A percentile compares a stretch with the other conserved stretches of the same genome.
Evolutionary conservation across 2,797 vertebrate genomes (phyloP).

Genomic region (Sciurus carolinensis): DNA sequence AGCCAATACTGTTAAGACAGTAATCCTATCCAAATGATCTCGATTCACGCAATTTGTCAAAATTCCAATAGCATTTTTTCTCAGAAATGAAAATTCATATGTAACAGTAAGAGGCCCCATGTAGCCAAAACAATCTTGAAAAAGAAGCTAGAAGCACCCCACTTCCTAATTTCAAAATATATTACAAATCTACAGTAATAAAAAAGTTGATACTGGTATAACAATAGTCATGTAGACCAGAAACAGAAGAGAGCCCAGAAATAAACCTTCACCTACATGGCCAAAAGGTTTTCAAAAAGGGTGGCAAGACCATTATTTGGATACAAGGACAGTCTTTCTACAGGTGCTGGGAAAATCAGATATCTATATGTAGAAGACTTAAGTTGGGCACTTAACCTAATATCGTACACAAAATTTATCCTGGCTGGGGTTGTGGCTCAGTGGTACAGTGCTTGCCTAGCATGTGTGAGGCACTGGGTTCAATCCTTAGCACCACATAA

Average conservation of each 20-base stretch:
- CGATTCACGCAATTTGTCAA: background rate
- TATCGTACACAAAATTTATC: slow-evolving; percentile 17
- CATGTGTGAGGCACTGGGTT: too few relatives aligned
- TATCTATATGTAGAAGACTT: background rate
- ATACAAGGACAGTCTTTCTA: background rate
- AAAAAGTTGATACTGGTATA: background rate
- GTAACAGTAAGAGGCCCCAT: background rate
- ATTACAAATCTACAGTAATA: background rate
- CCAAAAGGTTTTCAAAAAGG: background rate
- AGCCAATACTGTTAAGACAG: background rate
- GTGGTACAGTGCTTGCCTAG: background rate
- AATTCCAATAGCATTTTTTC: background rate
- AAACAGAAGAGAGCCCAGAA: background rate
- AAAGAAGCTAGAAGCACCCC: background rate
- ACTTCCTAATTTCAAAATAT: slow-evolving; percentile 40
- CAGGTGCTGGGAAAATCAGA: slow-evolving; percentile 1
- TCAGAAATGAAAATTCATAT: background rate
- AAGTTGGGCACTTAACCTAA: background rate
- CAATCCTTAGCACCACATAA: too few relatives aligned
- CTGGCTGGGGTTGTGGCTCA: background rate
- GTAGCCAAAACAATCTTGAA: slow-evolving; percentile 29
- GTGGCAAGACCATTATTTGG: background rate
- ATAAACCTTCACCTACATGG: background rate
- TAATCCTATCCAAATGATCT: background rate
- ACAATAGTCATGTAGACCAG: background rate